Evolutionary conservation across 2,797 vertebrate genomes (phyloP), one percentile per base, ranked within the genome.

Genomic region (Gymnothorax reevesii): DNA sequence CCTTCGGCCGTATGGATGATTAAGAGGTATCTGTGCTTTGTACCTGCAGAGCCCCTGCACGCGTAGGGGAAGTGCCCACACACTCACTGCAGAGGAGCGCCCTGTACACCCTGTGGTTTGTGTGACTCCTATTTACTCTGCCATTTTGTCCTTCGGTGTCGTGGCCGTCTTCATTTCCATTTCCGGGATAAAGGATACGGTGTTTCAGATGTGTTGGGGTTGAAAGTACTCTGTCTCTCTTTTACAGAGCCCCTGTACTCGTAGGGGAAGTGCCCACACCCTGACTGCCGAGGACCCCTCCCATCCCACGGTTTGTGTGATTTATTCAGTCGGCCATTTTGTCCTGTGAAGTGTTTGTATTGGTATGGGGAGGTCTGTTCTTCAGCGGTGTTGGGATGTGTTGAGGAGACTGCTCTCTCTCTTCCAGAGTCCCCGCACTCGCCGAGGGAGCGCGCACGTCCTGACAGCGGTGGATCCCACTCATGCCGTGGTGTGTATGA

Each of bases 1-100:
- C 20, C 22, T 64, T 64, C 6, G 62, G 62, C 22, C 17, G 22
- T 64, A 22, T 64, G 22, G 62, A 64, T 64, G 22, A 6, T 64
- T 20, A 64, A 75, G 66, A 12, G 22, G 15, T 75, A 1, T 75
- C 15, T 49, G n/a, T 77, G 33, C 73, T 52, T 77, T 6, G 5
- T 42, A 75, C 42, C 15, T 8, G 1, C 15, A 77, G 73, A 77
- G 33, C 33, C 73, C 13, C 73, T 77, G 42, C 22, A 27, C 15
- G 15, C 73, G 73, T 15, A 77, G 73, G 73, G 73, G 73, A 5
- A 77, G 73, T 17, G 73, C 73, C 42, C 73, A 77, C 73, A 77
- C 73, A 17, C 73, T 77, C 13, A 49, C 73, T 52, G 42, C 73
- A 1, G 73, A 77, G 73, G 73, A 77, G 7, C 42, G 13, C 15